Percentiles rank a stretch among this genome's conserved stretches.
These are phyloP conservation scores for Nothura maculosa DNA, from an alignment of 2,797 vertebrate genomes.

Conservation along the genomic window DNA sequence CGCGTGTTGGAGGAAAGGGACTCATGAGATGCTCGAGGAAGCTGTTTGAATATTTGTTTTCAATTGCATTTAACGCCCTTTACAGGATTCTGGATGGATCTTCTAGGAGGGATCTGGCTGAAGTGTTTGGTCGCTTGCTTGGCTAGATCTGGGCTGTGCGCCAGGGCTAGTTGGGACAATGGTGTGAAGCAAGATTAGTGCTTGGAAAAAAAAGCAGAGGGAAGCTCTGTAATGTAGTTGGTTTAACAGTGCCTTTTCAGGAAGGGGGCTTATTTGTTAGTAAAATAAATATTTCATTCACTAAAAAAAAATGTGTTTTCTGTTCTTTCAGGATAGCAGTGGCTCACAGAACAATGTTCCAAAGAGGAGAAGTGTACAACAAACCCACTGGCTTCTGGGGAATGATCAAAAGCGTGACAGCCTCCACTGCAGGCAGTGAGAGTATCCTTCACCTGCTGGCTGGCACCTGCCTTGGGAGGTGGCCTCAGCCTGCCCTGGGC, in stretches of 20 bases:
- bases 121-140: not conserved
- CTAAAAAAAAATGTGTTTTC: conserved; percentile 13
- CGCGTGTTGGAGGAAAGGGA: not conserved
- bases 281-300: not conserved
- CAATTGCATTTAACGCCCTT: not conserved
- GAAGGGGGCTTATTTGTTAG: not conserved
- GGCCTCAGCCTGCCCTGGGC: not conserved
- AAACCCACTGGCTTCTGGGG: conserved; percentile 97
- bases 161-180: conserved; percentile 38
- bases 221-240: not conserved
- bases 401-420: conserved; percentile 97
- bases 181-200: not conserved
- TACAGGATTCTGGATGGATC: not conserved
- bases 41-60: not conserved
- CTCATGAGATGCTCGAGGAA: not conserved
- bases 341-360: conserved; percentile 95
- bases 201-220: not conserved
- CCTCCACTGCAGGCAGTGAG: conserved; percentile 91
- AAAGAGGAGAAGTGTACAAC: conserved; percentile 95
- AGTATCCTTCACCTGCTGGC: conserved; percentile 90
- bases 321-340: conserved; percentile 90
- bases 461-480: not conserved
- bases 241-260: not conserved
- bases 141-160: conserved; percentile 25
- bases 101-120: not conserved